phyloP scores from a whole-genome alignment of 2,888 invertebrate genomes.

The Diploptera punctata region DNA sequence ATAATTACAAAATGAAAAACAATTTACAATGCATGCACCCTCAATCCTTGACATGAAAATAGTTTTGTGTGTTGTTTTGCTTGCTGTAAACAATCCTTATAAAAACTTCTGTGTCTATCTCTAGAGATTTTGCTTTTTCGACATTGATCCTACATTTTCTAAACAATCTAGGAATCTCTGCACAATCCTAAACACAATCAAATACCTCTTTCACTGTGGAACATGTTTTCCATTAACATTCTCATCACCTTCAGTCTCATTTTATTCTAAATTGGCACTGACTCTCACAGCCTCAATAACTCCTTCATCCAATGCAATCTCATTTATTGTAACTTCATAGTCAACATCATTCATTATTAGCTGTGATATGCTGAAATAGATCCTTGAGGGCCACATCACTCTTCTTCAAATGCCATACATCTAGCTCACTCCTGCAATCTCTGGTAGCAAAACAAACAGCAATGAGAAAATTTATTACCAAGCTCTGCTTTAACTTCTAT shows the following conservation, averaged over 20 bases:
- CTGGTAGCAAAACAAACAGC: not conserved
- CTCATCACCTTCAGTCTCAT: not conserved
- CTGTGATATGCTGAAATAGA: not conserved
- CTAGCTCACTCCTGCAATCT: not conserved
- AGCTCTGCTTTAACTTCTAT: not conserved
- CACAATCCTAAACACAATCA: not conserved
- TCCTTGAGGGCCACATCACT: not conserved
- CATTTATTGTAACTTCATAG: not conserved
- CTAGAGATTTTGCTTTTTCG: not conserved
- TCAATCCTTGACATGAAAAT: not conserved
- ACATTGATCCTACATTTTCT: not conserved
- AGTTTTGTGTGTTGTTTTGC: not conserved
- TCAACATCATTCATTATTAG: not conserved
- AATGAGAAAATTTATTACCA: not conserved
- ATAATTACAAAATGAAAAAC: too few relatives aligned
- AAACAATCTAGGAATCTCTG: not conserved
- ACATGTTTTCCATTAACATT: not conserved
- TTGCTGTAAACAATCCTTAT: not conserved
- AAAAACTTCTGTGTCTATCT: not conserved
- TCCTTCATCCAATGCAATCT: not conserved
- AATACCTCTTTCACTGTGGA: not conserved
- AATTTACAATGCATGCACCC: too few relatives aligned
- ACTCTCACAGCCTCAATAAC: not conserved
- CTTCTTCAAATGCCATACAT: not conserved
- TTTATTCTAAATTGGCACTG: not conserved